phyloP scores from a whole-genome alignment of 2,797 vertebrate species.

The Sebastes trivittatus region DNA sequence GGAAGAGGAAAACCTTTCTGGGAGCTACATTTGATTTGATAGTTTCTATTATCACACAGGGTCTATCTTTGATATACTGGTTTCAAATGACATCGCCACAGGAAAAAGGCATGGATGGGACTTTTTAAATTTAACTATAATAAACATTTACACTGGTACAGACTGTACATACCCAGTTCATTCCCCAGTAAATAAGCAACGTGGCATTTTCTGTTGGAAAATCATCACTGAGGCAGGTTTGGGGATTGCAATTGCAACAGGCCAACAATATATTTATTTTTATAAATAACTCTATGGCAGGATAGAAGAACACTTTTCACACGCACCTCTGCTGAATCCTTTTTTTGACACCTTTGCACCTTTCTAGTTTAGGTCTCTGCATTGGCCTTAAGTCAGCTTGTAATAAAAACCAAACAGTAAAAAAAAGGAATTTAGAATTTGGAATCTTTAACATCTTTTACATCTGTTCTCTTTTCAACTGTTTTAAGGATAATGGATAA shows the following conservation, averaged over 20 bases:
- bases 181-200: slow-evolving; percentile 31
- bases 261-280: slow-evolving; percentile 31
- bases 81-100: slow-evolving; percentile 34
- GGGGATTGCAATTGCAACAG: slow-evolving; percentile 36
- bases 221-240: slow-evolving; percentile 45
- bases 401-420: not conserved
- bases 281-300: slow-evolving; percentile 46
- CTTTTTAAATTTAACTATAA: slow-evolving; percentile 17
- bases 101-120: slow-evolving; percentile 43
- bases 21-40: slow-evolving; percentile 64
- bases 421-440: not conserved
- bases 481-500: slow-evolving; percentile 15
- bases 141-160: slow-evolving; percentile 47
- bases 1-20: slow-evolving; percentile 49
- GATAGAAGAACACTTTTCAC: slow-evolving; percentile 30
- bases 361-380: slow-evolving; percentile 26
- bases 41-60: slow-evolving; percentile 25
- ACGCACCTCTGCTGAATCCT: slow-evolving; percentile 1
- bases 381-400: not conserved
- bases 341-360: slow-evolving; percentile 36
- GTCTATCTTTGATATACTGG: slow-evolving; percentile 47
- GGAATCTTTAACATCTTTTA: not conserved
- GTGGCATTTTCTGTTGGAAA: slow-evolving; percentile 43
- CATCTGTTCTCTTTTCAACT: slow-evolving; percentile 9
- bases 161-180: slow-evolving; percentile 50